phyloP scores from a whole-genome alignment of 2,888 invertebrate genomes.

The Apamea sordens region DNA sequence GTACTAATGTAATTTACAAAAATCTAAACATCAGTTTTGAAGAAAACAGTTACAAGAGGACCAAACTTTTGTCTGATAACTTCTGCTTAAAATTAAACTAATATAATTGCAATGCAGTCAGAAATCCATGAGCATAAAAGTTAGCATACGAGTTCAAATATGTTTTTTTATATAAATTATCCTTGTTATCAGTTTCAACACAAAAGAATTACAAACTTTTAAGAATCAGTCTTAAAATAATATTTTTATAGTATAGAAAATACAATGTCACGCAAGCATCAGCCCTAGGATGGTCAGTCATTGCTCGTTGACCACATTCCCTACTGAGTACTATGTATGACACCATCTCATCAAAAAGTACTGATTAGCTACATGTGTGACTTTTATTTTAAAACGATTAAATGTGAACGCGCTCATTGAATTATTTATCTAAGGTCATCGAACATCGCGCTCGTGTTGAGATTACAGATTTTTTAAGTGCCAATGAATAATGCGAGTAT shows the following conservation, averaged over 20 bases:
- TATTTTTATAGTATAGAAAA: background rate
- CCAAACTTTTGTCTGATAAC: background rate
- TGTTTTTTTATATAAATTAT: background rate
- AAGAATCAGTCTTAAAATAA: background rate
- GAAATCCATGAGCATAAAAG: background rate
- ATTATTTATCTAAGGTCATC: conserved; percentile 38
- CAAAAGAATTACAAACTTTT: background rate
- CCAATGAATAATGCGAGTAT: background rate
- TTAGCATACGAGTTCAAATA: background rate
- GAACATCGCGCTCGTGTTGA: conserved; percentile 4
- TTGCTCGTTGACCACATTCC: conserved; percentile 43
- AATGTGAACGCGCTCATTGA: conserved; percentile 23
- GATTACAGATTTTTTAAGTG: conserved; percentile 16
- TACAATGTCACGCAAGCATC: background rate
- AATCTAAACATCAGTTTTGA: background rate
- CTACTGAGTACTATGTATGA: conserved; percentile 21
- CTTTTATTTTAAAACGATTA: conserved; percentile 33
- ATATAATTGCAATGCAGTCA: background rate
- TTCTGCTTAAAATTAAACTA: background rate
- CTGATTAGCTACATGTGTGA: conserved; percentile 27
- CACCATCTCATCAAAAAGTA: conserved; percentile 42
- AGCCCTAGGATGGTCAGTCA: conserved; percentile 37
- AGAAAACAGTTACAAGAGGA: background rate
- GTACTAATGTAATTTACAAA: background rate
- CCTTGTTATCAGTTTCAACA: background rate